A percentile compares a stretch with the other conserved stretches of the same genome.
These are phyloP conservation scores for Perca fluviatilis DNA, from an alignment of 2,113 vertebrate species.

Conservation along the genomic window DNA sequence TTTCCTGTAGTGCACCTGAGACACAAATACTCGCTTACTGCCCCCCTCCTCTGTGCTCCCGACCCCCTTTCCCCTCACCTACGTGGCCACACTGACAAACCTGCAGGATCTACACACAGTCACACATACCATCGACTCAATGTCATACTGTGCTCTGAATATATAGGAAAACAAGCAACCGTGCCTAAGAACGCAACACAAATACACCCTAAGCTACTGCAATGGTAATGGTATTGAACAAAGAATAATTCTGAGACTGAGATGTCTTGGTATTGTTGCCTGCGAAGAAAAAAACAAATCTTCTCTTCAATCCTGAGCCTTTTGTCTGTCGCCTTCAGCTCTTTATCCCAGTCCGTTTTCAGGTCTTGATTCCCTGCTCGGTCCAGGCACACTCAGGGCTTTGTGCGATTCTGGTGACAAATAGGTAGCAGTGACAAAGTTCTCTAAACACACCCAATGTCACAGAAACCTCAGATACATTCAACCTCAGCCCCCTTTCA, in stretches of 20 bases:
- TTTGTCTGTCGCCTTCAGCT: not conserved
- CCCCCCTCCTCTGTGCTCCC: conserved; percentile 30
- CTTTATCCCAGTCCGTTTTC: conserved; percentile 38
- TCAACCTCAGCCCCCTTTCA: not conserved
- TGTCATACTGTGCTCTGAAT: not conserved
- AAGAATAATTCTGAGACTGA: conserved; percentile 15
- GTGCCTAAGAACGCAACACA: not conserved
- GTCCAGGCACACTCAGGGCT: conserved; percentile 9
- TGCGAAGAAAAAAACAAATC: not conserved
- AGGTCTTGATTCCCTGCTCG: conserved; percentile 13
- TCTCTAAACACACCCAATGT: conserved; percentile 13
- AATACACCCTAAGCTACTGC: not conserved
- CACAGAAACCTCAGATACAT: not conserved
- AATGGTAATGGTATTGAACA: not conserved
- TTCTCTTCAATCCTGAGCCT: conserved; percentile 6
- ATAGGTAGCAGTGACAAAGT: conserved; percentile 7
- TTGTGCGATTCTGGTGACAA: conserved; percentile 30
- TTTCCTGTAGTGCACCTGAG: conserved; percentile 81
- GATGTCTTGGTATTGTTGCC: not conserved
- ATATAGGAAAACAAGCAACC: not conserved
- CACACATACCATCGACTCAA: conserved; percentile 15
- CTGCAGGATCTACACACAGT: not conserved
- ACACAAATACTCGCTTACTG: conserved; percentile 48
- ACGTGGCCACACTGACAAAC: conserved; percentile 13
- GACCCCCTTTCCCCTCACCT: conserved; percentile 9